Evolutionary conservation across 2,113 vertebrate species (phyloP), one percentile per base, ranked within the genome.

Genomic region (Emydocephalus ijimae): DNA sequence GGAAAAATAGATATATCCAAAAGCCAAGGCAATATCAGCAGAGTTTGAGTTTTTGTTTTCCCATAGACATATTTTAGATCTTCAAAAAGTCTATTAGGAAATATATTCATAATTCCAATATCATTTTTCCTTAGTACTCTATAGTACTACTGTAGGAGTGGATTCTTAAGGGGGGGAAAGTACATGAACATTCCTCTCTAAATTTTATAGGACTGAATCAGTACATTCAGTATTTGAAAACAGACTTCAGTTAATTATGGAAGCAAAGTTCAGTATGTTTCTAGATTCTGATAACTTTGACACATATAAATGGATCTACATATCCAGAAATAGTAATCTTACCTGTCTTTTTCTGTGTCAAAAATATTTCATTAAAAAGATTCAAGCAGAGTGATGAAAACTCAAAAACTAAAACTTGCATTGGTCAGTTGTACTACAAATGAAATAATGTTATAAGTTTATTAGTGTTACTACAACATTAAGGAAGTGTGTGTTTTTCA

Each of bases 41-140:
- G 93, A 96, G 93, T 95, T 96, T 96, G 96, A 97, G 95, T 95
- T 97, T 97, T 97, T 96, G 96, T 97, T 97, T 97, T 96, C 94
- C 96, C 91, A 55, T 93, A 15, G 20, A n/a, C 29, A 14, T 14
- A 87, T 93, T 90, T 90, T 88, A 86, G 57, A 92, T 54, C 86
- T 18, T 23, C 23, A 11, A 69, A 59, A 90, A 89, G 15, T 29
- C 87, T 50, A 52, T 74, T 5, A 55, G 2, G 57, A 92, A 88
- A 4, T 1, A 81, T 56, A 48, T 94, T 94, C 94, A 93, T 94
- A 92, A 89, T 95, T 92, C 14, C 9, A 54, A 91, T 95, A 88
- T 23, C 24, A 39, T 57, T 89, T 48, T 95, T 95, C 92, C 23
- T 92, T 57, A 5, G 24, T 88, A 61, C 26, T 92, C 15, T 94